Evolutionary conservation across 2,888 invertebrate species (phyloP).

Genomic region (Dasypogon diadema): DNA sequence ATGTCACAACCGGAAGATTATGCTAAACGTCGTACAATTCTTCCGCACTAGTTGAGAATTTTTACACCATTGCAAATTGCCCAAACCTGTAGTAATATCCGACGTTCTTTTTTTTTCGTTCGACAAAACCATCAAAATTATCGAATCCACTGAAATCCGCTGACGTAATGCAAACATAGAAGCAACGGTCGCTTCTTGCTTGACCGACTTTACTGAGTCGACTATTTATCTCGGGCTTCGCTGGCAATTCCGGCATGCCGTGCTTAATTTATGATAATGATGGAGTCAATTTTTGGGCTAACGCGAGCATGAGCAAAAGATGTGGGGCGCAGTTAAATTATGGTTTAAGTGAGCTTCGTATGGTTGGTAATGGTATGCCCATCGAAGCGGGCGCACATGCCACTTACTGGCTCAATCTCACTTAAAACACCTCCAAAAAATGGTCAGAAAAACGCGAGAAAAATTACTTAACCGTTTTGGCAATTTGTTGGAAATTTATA

Average conservation of each 20-base stretch:
- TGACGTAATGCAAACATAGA: background rate
- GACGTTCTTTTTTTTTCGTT: too few relatives aligned
- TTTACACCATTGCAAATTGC: background rate
- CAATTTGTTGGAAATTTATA: conserved; percentile 19
- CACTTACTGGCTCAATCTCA: background rate
- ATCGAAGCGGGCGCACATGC: too few relatives aligned
- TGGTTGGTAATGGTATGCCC: background rate
- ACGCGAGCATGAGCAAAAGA: background rate
- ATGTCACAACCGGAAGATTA: background rate
- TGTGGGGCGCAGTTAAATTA: background rate
- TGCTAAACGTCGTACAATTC: background rate
- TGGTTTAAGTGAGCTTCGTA: conserved; percentile 5
- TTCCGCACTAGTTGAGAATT: background rate
- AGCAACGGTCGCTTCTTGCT: conserved; percentile 39
- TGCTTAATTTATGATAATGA: conserved; percentile 37
- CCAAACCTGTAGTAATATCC: background rate
- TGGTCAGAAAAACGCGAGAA: conserved; percentile 32
- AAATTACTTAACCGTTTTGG: conserved; percentile 39
- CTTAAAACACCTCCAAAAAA: conserved; percentile 12
- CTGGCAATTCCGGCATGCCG: conserved; percentile 5
- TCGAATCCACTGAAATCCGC: background rate
- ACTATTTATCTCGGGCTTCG: background rate
- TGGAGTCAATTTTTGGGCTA: background rate
- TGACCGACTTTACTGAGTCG: conserved; percentile 9
- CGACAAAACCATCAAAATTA: background rate